Conservation (phyloP, 37 sponge, comb jelly and placozoan genomes). For the Eunapius fragilis region DNA sequence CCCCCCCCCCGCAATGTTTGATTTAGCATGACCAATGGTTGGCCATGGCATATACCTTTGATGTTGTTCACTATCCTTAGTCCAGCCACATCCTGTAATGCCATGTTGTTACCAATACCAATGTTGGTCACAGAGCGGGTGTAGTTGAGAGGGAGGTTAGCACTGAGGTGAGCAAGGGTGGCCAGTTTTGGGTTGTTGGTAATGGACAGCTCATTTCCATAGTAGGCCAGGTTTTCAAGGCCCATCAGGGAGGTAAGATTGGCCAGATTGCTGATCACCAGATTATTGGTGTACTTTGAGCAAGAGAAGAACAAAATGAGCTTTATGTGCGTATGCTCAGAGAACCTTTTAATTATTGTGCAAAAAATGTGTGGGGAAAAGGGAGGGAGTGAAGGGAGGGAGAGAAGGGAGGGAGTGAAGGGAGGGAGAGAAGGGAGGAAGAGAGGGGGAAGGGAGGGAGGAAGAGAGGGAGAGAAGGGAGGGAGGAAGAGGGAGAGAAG, state of each 20-base stretch:
- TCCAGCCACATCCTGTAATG: conserved; percentile 41
- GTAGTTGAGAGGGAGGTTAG: conserved; percentile 40
- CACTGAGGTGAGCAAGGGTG: conserved; percentile 49
- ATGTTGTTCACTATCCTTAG: conserved; percentile 29
- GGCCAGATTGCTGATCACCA: conserved; percentile 21
- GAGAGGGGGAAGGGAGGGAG: too few species aligned
- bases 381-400: too few species aligned
- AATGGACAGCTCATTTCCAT: conserved; percentile 45
- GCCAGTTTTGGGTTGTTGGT: conserved; percentile 14
- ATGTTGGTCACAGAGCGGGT: conserved; percentile 16
- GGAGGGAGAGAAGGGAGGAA: too few species aligned
- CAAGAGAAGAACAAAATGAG: conserved; percentile 5
- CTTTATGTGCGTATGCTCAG: too few species aligned
- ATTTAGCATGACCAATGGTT: background rate
- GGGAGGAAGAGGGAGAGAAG: too few species aligned
- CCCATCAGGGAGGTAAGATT: conserved; percentile 41
- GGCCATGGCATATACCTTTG: conserved; percentile 32
- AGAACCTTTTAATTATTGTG: too few species aligned
- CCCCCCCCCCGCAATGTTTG: too few species aligned
- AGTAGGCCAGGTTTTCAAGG: conserved; percentile 54
- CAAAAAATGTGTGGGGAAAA: too few species aligned
- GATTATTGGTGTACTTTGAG: conserved; percentile 32
- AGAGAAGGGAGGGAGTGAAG: too few species aligned
- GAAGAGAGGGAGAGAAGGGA: too few species aligned
- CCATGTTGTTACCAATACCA: conserved; percentile 29